Percentiles rank a stretch among this genome's conserved stretches.
Evolutionary conservation across 2,888 invertebrate genomes (phyloP).

Genomic region (Sthenelais limicola): DNA sequence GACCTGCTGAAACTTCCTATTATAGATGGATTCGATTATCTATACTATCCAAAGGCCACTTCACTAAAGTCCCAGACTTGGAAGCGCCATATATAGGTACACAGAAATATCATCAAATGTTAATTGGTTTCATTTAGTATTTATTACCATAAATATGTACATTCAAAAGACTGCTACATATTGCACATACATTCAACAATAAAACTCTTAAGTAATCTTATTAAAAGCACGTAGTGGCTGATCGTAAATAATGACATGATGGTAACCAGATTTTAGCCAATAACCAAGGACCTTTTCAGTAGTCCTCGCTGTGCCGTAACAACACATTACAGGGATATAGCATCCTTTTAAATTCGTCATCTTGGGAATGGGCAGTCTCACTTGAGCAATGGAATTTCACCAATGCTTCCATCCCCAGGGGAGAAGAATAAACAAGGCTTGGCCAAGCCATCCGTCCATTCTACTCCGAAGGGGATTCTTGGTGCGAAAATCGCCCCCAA

Average conservation of each 20-base stretch:
- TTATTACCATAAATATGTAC: conserved; percentile 42
- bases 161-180: conserved; percentile 38
- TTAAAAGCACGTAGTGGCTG: conserved; percentile 37
- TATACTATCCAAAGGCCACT: too few relatives aligned
- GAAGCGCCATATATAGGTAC: too few relatives aligned
- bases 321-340: too few relatives aligned
- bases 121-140: conserved; percentile 23
- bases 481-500: conserved; percentile 2
- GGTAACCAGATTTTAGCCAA: too few relatives aligned
- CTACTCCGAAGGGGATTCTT: conserved; percentile 1
- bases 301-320: too few relatives aligned
- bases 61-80: too few relatives aligned
- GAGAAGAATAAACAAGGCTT: conserved; percentile 14
- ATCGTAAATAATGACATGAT: conserved; percentile 14
- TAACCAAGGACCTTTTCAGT: too few relatives aligned
- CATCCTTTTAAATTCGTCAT: conserved; percentile 24
- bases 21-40: too few relatives aligned
- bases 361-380: conserved; percentile 30
- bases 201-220: conserved; percentile 38
- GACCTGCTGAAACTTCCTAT: too few relatives aligned
- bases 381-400: conserved; percentile 38
- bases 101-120: too few relatives aligned
- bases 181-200: conserved; percentile 42
- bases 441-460: background rate
- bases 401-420: conserved; percentile 27